These are phyloP conservation scores for Plectropomus leopardus DNA, from an alignment of 2,113 vertebrate species.

Conservation along the genomic window DNA sequence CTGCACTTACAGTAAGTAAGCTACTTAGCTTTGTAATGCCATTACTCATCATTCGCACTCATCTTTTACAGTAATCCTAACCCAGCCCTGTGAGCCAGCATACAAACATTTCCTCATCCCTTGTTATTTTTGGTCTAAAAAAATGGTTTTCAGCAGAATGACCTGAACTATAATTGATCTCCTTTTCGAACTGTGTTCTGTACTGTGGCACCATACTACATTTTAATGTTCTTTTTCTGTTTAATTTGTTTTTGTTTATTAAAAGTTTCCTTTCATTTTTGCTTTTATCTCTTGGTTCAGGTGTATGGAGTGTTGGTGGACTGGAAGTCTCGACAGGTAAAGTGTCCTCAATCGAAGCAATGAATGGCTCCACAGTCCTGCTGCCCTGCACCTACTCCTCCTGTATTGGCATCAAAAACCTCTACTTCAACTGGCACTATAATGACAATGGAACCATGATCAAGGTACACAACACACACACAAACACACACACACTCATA, in stretches of 20 bases:
- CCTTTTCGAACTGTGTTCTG: no score
- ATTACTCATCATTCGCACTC: constrained; percentile 2
- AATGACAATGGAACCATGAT: constrained; percentile 78
- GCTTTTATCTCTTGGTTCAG: constrained; percentile 50
- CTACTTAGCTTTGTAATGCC: constrained; percentile 12
- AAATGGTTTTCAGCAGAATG: not conserved
- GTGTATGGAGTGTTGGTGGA: constrained; percentile 80
- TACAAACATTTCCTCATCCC: not conserved
- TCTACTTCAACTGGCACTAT: constrained; percentile 90
- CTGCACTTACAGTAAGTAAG: not conserved
- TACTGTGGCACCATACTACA: no score
- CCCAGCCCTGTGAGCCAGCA: not conserved
- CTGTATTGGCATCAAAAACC: constrained; percentile 92
- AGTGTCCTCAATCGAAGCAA: constrained; percentile 81
- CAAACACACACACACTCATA: not conserved
- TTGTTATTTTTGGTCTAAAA: not conserved
- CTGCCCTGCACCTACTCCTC: constrained; percentile 91
- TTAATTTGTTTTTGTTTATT: not conserved
- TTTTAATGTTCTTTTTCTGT: no score
- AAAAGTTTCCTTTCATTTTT: not conserved
- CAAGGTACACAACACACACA: constrained; percentile 60
- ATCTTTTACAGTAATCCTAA: constrained; percentile 6
- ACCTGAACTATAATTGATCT: not conserved
- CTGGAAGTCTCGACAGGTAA: constrained; percentile 94
- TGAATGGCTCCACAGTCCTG: constrained; percentile 91